phyloP scores from a whole-genome alignment of 1,140 invertebrate species.

The Eupristina koningsbergeri region DNA sequence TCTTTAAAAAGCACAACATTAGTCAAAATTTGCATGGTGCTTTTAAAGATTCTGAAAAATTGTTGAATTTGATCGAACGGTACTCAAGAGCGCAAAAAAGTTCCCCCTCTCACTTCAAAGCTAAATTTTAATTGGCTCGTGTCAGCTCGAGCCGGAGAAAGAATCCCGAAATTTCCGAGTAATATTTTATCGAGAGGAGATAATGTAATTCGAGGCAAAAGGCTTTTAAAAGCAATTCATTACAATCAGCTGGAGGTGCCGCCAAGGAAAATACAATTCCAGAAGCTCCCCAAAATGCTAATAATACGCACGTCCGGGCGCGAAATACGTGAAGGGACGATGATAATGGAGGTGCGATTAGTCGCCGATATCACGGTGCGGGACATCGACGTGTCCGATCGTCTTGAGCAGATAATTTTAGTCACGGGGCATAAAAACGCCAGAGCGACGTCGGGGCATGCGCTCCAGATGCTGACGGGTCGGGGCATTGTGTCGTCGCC shows the following conservation, averaged over 20 bases:
- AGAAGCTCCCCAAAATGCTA: background rate
- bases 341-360: background rate
- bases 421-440: slow-evolving; percentile 21
- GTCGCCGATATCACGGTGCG: background rate
- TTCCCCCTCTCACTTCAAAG: too few species aligned
- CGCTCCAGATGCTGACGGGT: slow-evolving; percentile 59
- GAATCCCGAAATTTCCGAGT: too few species aligned
- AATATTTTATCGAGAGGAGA: too few species aligned
- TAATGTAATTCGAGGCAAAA: too few species aligned
- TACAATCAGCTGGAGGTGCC: background rate
- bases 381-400: slow-evolving; percentile 40
- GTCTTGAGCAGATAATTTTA: slow-evolving; percentile 58
- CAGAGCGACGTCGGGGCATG: slow-evolving; percentile 13
- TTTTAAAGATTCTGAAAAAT: too few species aligned
- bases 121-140: too few species aligned
- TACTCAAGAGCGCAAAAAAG: too few species aligned
- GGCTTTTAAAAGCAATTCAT: background rate
- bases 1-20: too few species aligned
- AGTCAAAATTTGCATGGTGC: too few species aligned
- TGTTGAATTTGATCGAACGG: too few species aligned
- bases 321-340: background rate
- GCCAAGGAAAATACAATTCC: background rate
- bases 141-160: too few species aligned
- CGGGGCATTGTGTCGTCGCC: slow-evolving; percentile 60
- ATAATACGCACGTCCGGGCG: background rate